A percentile compares a stretch with the other conserved stretches of the same genome.
phyloP scores from a whole-genome alignment of 2,113 vertebrate genomes.

The Piaya cayana region DNA sequence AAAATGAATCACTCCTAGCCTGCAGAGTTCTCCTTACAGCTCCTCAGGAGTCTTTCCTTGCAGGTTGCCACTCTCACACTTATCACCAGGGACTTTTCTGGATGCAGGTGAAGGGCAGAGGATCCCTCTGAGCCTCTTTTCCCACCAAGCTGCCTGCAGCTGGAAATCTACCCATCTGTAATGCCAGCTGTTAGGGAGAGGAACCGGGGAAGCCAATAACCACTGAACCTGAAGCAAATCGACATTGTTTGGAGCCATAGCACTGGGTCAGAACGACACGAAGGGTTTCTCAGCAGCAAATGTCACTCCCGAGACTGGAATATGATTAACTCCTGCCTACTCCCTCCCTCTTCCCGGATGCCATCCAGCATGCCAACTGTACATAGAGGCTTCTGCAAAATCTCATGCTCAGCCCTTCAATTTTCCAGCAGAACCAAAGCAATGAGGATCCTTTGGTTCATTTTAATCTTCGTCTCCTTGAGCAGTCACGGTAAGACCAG shows the following conservation, averaged over 20 bases:
- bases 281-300: neutral
- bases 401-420: neutral
- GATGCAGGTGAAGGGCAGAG: neutral
- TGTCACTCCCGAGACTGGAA: neutral
- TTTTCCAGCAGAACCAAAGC: constrained; percentile 10
- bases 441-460: constrained; percentile 16
- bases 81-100: neutral
- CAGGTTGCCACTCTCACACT: neutral
- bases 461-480: neutral
- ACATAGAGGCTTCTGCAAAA: neutral
- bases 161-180: neutral
- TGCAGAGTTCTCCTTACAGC: neutral
- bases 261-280: constrained; percentile 7
- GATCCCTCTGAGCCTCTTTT: neutral
- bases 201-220: neutral
- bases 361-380: neutral
- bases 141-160: neutral
- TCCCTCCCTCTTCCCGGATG: neutral
- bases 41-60: neutral
- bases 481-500: constrained; percentile 24
- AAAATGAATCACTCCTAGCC: neutral
- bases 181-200: neutral
- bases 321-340: constrained; percentile 25
- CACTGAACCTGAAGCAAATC: neutral
- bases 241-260: neutral